Evolutionary conservation across 2,113 vertebrate genomes (phyloP).

Genomic region (Heteronetta atricapilla): DNA sequence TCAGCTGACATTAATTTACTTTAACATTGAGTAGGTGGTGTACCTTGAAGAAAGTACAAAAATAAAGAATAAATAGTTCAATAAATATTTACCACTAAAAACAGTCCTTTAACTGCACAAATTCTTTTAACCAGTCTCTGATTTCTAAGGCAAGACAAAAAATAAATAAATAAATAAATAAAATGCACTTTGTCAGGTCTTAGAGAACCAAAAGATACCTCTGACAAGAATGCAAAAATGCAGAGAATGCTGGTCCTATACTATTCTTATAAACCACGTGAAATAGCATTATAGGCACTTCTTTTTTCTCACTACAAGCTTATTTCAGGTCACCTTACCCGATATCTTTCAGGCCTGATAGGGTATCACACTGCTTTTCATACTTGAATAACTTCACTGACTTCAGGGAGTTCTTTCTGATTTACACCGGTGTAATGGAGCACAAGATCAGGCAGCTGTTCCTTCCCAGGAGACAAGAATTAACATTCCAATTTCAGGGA

Average conservation of each 20-base stretch:
- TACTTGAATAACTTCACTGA: neutral
- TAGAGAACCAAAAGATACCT: neutral
- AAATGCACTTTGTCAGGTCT: neutral
- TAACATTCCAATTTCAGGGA: constrained; percentile 32
- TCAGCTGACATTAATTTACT: neutral
- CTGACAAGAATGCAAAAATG: neutral
- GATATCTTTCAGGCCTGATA: neutral
- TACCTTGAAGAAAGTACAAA: neutral
- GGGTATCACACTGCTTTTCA: neutral
- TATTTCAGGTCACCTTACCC: neutral
- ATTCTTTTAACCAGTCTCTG: neutral
- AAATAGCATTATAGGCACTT: neutral
- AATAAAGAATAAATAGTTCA: neutral
- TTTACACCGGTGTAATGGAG: neutral
- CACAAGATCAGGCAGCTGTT: neutral
- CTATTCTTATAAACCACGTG: neutral
- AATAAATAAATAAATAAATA: neutral
- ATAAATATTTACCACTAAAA: constrained; percentile 15
- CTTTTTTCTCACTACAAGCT: neutral
- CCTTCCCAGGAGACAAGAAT: constrained; percentile 11
- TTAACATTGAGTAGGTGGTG: neutral
- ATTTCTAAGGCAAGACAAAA: neutral
- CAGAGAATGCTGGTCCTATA: neutral
- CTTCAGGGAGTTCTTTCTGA: neutral
- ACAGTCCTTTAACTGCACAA: neutral